phyloP scores from a whole-genome alignment of 1,140 invertebrate species.

The Lanistes nyassanus region DNA sequence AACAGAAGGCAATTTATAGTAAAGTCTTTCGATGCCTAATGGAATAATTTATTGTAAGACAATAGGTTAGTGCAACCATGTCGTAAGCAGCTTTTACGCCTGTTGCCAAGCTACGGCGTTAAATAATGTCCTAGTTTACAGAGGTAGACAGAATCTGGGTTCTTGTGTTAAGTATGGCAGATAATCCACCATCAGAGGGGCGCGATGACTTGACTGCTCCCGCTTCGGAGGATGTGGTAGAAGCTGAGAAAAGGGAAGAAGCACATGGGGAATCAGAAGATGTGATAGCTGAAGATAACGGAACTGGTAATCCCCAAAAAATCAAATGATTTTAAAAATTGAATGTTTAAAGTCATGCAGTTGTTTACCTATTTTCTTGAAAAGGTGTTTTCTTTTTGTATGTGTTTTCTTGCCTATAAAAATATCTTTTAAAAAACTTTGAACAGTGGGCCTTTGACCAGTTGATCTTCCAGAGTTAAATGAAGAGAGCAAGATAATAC shows the following conservation, averaged over 20 bases:
- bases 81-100: not conserved
- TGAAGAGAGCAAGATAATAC: too few relatives aligned
- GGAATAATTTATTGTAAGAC: too few relatives aligned
- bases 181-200: not conserved
- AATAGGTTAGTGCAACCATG: not conserved
- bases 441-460: too few relatives aligned
- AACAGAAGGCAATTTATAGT: too few relatives aligned
- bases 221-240: not conserved
- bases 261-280: slow-evolving; percentile 20
- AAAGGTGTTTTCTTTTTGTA: not conserved
- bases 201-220: too few relatives aligned
- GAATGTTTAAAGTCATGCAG: not conserved
- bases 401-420: not conserved
- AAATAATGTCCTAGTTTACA: not conserved
- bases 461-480: too few relatives aligned
- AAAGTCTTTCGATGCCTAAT: too few relatives aligned
- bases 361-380: not conserved
- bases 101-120: not conserved
- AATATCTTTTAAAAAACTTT: too few relatives aligned
- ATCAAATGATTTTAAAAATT: not conserved
- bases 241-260: not conserved
- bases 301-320: not conserved
- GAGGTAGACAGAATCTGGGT: not conserved
- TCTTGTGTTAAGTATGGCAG: not conserved
- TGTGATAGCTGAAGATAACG: not conserved